Evolutionary conservation across 1,140 invertebrate species (phyloP), one percentile per base, ranked within the genome.

Genomic region (Apis laboriosa): DNA sequence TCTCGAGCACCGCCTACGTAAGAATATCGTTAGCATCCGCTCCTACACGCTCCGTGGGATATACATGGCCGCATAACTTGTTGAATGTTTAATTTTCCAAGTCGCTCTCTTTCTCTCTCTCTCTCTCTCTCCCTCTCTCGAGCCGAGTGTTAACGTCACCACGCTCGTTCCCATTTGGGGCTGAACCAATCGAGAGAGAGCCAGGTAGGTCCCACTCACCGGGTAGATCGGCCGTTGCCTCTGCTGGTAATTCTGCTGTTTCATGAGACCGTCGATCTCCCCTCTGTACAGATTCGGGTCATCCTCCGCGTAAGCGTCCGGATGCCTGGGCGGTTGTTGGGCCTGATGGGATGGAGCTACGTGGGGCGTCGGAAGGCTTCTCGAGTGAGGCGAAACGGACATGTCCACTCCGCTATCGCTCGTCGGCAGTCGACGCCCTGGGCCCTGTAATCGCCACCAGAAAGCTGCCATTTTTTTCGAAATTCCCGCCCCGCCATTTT

Each of bases 221-320:
- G 93, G 92, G 88, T 93, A 94, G 28, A 92, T 86, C 80, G 89
- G 90, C 53, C 92, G 91, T 87, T 94, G 93, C 79, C 89, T 90
- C 87, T 92, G 93, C 87, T 92, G 93, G 85, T 93, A 93, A 60
- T 86, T 90, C 84, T 96, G 96, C 84, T 96, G 95, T 86, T 96
- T 94, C 95, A 97, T 97, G 74, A 97, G 92, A 70, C 95, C 96
- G 90, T 97, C 97, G 80, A 97, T 92, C 92, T 97, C 97, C 68
- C 96, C 96, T 87, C 95, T 94, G 90, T 96, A 96, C 84, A 95
- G 94, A 68, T 93, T 94, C 0, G 96, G 95, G 93, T 96, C 96
- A 85, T 96, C 96, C 72, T 96, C 96, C 86, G 93, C 91, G 86
- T 90, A 94, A 56, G 90, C 92, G 58, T 91, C 92, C 67, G 93